phyloP scores from a whole-genome alignment of 2,888 invertebrate species.

The Hymenopus coronatus region DNA sequence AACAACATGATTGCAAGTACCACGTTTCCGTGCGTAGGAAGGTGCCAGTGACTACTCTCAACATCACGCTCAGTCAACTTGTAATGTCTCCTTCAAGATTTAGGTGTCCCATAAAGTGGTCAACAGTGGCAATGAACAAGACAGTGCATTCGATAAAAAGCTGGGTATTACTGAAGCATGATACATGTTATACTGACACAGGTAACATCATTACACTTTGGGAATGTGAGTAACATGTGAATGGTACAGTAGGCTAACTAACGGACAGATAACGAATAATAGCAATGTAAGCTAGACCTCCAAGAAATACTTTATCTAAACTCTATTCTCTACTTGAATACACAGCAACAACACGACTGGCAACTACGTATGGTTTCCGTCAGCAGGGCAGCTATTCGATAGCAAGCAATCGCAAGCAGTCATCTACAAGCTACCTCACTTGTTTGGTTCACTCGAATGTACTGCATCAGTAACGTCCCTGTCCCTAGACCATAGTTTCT shows the following conservation, averaged over 20 bases:
- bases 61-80: not conserved
- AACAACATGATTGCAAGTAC: constrained; percentile 15
- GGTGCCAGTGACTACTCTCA: constrained; percentile 20
- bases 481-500: constrained; percentile 36
- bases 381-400: constrained; percentile 34
- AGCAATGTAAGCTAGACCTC: constrained; percentile 32
- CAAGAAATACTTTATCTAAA: constrained; percentile 33
- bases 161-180: constrained; percentile 20
- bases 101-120: constrained; percentile 37
- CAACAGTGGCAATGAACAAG: constrained; percentile 34
- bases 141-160: constrained; percentile 34
- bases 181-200: constrained; percentile 30
- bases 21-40: constrained; percentile 4
- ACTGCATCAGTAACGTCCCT: constrained; percentile 30
- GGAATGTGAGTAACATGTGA: constrained; percentile 34
- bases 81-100: constrained; percentile 29
- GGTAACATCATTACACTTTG: constrained; percentile 33
- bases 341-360: constrained; percentile 35
- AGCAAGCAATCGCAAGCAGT: constrained; percentile 35
- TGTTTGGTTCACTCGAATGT: constrained; percentile 30
- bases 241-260: constrained; percentile 24
- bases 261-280: constrained; percentile 29
- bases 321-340: constrained; percentile 34
- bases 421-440: constrained; percentile 36
- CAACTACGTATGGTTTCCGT: constrained; percentile 34